phyloP scores from a whole-genome alignment of 2,888 invertebrate species.

The Noctuana brunneofusca region DNA sequence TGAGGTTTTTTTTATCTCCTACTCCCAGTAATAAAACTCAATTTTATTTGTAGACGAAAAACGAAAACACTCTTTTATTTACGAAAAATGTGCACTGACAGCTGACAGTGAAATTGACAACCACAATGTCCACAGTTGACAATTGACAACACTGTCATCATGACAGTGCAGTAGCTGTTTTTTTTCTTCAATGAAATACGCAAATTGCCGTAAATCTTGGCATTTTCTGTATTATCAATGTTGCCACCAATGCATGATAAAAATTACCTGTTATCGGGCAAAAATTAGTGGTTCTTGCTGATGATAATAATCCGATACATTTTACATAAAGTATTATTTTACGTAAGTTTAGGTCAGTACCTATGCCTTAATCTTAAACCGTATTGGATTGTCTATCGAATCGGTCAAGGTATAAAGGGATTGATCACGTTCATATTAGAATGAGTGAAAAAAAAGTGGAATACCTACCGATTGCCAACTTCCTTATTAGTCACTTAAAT shows the following conservation, averaged over 20 bases:
- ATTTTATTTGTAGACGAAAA: not conserved
- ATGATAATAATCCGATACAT: too few relatives aligned
- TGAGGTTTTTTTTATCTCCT: too few relatives aligned
- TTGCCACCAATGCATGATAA: not conserved
- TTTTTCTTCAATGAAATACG: too few relatives aligned
- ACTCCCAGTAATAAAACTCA: not conserved
- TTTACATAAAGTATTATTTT: not conserved
- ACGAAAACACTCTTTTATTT: not conserved
- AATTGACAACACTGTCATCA: not conserved
- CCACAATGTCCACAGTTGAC: too few relatives aligned
- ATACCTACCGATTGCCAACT: not conserved
- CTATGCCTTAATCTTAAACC: too few relatives aligned
- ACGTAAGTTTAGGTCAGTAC: too few relatives aligned
- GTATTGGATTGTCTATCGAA: too few relatives aligned
- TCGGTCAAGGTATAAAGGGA: too few relatives aligned
- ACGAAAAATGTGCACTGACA: conserved; percentile 2
- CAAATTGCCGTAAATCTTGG: too few relatives aligned
- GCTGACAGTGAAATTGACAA: too few relatives aligned
- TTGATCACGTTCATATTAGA: too few relatives aligned
- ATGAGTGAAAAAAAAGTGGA: not conserved
- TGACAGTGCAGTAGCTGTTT: not conserved
- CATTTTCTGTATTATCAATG: not conserved
- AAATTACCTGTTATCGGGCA: not conserved
- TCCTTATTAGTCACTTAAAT: conserved; percentile 18
- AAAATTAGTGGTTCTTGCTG: not conserved